These are phyloP conservation scores for Odontomyia ornata DNA, from an alignment of 2,888 invertebrate species.

Conservation along the genomic window DNA sequence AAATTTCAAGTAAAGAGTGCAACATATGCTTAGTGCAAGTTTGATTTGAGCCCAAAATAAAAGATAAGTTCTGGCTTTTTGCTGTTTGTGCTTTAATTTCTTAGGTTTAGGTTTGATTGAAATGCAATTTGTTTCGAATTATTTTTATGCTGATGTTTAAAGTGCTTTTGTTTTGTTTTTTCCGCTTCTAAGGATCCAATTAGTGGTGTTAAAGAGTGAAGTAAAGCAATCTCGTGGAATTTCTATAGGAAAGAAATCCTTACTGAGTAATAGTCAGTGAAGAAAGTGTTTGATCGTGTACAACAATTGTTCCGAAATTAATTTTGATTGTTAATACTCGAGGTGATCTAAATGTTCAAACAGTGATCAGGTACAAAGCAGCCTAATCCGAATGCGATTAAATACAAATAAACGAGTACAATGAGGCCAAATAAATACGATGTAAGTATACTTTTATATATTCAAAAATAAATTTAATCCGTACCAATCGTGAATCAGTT, in stretches of 20 bases:
- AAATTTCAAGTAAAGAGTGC: neutral
- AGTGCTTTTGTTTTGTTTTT: constrained; percentile 2
- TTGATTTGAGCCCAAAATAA: neutral
- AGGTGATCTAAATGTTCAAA: constrained; percentile 3
- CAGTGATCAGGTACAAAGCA: constrained; percentile 60
- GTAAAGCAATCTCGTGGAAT: neutral
- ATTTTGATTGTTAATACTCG: neutral
- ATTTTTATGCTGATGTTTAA: constrained; percentile 12
- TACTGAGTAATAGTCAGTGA: neutral
- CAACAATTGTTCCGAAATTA: too few relatives aligned
- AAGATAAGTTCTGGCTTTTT: constrained; percentile 16
- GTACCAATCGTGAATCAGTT: too few relatives aligned
- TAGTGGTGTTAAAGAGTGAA: too few relatives aligned
- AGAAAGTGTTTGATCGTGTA: too few relatives aligned
- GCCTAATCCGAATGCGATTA: constrained; percentile 65
- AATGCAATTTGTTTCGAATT: neutral
- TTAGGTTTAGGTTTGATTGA: neutral
- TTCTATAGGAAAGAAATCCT: constrained; percentile 6
- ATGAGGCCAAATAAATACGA: constrained; percentile 67
- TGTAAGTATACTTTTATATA: constrained; percentile 59
- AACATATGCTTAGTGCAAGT: constrained; percentile 12
- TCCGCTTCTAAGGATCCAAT: neutral
- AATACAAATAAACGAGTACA: constrained; percentile 67
- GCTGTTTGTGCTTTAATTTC: neutral
- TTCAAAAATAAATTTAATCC: neutral